These are phyloP conservation scores for Lasioglossum morio DNA, from an alignment of 2,888 invertebrate species.

Conservation along the genomic window DNA sequence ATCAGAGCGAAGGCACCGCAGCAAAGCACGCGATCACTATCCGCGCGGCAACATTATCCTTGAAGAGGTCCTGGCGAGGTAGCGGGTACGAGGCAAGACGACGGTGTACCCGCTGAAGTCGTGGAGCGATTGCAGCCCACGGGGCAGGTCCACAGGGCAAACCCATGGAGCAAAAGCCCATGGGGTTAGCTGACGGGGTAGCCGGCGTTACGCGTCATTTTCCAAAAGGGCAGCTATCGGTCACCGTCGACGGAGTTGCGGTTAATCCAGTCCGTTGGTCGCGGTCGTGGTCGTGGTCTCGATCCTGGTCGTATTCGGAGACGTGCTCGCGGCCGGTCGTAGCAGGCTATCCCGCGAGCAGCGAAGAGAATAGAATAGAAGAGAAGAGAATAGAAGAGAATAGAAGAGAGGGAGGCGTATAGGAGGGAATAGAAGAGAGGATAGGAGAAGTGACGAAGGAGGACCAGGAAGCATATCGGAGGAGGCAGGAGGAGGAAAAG, in stretches of 20 bases:
- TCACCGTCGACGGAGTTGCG: slow-evolving; percentile 66
- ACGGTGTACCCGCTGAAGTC: not conserved
- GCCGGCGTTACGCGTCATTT: slow-evolving; percentile 58
- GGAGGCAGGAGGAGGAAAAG: slow-evolving; percentile 62
- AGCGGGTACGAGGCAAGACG: not conserved
- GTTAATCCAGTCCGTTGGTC: slow-evolving; percentile 70
- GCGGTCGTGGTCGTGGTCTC: slow-evolving; percentile 66
- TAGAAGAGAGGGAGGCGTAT: slow-evolving; percentile 41
- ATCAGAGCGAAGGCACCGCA: not conserved
- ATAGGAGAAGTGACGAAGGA: slow-evolving; percentile 60
- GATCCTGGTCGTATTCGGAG: slow-evolving; percentile 57
- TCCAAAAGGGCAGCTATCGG: slow-evolving; percentile 67
- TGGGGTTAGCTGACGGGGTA: not conserved
- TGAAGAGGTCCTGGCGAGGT: not conserved
- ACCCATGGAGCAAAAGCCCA: too few relatives aligned
- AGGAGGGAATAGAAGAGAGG: slow-evolving; percentile 46
- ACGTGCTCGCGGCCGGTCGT: slow-evolving; percentile 2
- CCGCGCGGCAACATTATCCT: not conserved
- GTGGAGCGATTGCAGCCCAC: not conserved
- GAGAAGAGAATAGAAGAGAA: slow-evolving; percentile 18
- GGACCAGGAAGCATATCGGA: slow-evolving; percentile 68
- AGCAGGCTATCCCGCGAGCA: not conserved
- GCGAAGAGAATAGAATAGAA: slow-evolving; percentile 9
- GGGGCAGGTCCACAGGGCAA: not conserved
- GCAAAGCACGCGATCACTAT: not conserved